Evolutionary conservation across 1,140 invertebrate genomes (phyloP), one percentile per base, ranked within the genome.

Genomic region (Homarus americanus): DNA sequence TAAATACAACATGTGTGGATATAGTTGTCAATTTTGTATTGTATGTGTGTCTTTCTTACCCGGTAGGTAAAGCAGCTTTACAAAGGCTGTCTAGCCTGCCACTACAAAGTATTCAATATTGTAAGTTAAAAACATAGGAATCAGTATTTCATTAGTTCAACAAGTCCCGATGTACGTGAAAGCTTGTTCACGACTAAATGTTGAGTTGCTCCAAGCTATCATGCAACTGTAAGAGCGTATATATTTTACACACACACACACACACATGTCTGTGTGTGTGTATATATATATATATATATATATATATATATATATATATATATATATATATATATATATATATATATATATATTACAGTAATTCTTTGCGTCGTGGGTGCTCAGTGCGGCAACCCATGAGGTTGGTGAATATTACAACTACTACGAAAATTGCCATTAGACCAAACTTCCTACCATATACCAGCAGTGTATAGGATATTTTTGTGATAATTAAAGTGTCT

Each of bases 251-350:
- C 73, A 84, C 73, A 73, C 73, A 73, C 73, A 84, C 44, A 84
- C 44, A 84, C 44, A 84, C 73, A 84, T 72, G 73, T 84, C 72
- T 72, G 73, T 72, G 73, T 84, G 44, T 84, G 73, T 84, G 44
- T 84, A 44, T 84, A 72, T 41, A 72, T 84, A 44, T 80, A n/a
- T 49, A 28, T 80, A 17, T 78, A 20, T 41, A 40, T 41, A 38
- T 40, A 38, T 78, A 38, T 78, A 24, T 78, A 41, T 78, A 78
- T 41, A 78, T 41, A 78, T 41, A 41, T 7, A 80, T 49, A 80
- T 49, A 80, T 49, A 80, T 49, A 80, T 49, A 49, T 49, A 80
- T 53, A 80, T 63, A 82, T 34, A 82, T 63, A 82, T 1, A 58
- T 20, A 58, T 24, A 20, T 20, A 12, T 24, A 58, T 1, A 20